These are phyloP conservation scores for Steatocranus sp. DNA, from an alignment of 2,797 vertebrate genomes.

Conservation along the genomic window DNA sequence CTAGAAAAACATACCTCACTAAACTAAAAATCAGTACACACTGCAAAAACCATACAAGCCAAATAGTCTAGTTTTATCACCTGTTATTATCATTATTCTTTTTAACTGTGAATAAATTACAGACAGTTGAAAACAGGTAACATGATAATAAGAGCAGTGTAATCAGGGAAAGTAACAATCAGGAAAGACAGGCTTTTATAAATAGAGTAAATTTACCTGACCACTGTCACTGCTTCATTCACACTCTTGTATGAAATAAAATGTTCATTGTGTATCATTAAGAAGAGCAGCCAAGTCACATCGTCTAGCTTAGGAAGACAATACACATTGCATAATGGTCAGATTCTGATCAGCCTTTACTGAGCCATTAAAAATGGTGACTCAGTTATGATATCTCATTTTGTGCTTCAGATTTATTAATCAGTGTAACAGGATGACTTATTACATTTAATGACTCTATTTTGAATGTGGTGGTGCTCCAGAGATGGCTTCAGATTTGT, in stretches of 20 bases:
- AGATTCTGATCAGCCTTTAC: neutral
- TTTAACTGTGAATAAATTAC: neutral
- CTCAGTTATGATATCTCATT: neutral
- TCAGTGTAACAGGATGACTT: neutral
- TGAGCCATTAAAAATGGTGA: neutral
- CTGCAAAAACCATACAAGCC: neutral
- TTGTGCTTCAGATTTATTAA: neutral
- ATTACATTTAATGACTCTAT: neutral
- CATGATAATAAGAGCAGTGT: neutral
- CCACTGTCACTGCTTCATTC: neutral
- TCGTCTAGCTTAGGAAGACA: neutral
- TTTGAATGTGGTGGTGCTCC: neutral
- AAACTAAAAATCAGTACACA: neutral
- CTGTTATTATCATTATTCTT: neutral
- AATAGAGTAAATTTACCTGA: neutral
- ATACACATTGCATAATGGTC: neutral
- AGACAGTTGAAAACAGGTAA: neutral
- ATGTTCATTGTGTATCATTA: neutral
- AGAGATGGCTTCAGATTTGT: neutral
- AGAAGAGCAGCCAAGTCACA: neutral
- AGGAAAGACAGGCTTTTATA: neutral
- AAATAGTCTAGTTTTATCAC: neutral
- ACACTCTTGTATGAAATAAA: neutral
- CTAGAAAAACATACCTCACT: neutral
- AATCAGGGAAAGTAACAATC: neutral